Base-by-base conservation (phyloP, 1,140 invertebrate species). In the Apolygus lucorum region DNA sequence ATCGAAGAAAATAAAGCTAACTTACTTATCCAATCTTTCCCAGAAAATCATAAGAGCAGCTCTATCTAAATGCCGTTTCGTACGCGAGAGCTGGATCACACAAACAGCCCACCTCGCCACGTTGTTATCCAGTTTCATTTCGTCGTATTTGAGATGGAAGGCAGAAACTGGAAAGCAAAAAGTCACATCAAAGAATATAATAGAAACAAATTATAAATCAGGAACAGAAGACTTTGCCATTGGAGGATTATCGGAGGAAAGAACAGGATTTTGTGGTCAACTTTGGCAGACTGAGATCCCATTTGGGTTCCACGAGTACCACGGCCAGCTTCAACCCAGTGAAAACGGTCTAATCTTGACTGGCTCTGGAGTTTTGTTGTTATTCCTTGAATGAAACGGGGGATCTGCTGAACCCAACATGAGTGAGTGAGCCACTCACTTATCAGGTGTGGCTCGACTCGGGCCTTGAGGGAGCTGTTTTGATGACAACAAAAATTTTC, bases 101-200 rank as follows among this genome's bases (percentile, higher is more conserved):
- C 90, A 90, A 0, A 99, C 97, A 26, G 92, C 91, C 97, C 97
- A 99, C 74, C 94, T 91, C 26, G 87, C 89, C 42, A 99, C 94
- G 80, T 99, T 99, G 8, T 86, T 80, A 78, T 99, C 96, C 72
- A 98, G 74, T 76, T 90, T 91, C 85, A 97, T 90, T 80, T 99
- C 96, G 76, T 95, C 91, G 79, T 90, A 99, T 81, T 99, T 98
- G 73, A 99, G 82, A 80, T 99, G 97, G 82, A 98, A 99, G 49
- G 93, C 97, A 80, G 90, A 93, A 77, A 99, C 94, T 96, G 78
- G 26, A 17, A 49, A 49, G 8, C 17, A 65, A 2, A 13, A 13
- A 65, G 25, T 62, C 2, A 62, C n/a, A 22, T 28, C 11, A 69
- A 52, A 63, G 24, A 72, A 14, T n/a, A 8, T 17, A 67, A 52